phyloP scores from a whole-genome alignment of 35 echinoderm and acorn worm species.

The Lytechinus pictus region DNA sequence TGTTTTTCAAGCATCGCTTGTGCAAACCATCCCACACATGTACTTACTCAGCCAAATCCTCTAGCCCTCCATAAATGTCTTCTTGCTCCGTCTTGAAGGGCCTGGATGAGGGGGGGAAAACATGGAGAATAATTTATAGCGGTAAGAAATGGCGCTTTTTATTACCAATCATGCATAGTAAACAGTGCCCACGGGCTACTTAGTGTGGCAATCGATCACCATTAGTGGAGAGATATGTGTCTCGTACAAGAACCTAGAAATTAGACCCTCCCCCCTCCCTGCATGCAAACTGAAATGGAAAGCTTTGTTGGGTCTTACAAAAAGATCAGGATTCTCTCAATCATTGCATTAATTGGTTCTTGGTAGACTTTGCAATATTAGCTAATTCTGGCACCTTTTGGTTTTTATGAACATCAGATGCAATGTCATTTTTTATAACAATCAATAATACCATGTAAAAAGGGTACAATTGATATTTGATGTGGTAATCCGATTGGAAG shows the following conservation, averaged over 20 bases:
- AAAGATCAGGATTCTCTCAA: too few relatives aligned
- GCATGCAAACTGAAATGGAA: too few relatives aligned
- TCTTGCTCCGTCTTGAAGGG: slow-evolving; percentile 59
- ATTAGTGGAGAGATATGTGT: not conserved
- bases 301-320: too few relatives aligned
- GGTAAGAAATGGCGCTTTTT: not conserved
- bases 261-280: not conserved
- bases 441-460: too few relatives aligned
- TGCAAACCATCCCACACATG: not conserved
- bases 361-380: too few relatives aligned
- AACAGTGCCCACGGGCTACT: not conserved
- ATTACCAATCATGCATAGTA: slow-evolving; percentile 16
- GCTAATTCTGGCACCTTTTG: too few relatives aligned
- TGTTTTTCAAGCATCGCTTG: not conserved
- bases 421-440: too few relatives aligned
- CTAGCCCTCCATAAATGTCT: slow-evolving; percentile 75
- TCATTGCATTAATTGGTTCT: too few relatives aligned
- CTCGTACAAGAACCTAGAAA: not conserved
- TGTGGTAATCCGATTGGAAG: too few relatives aligned
- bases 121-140: not conserved
- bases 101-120: not conserved
- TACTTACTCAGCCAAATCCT: slow-evolving; percentile 82
- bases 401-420: too few relatives aligned
- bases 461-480: too few relatives aligned
- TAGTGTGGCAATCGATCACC: not conserved